A percentile compares a stretch with the other conserved stretches of the same genome.
Conservation (phyloP, 2,888 invertebrate genomes). For the Hypena proboscidalis region DNA sequence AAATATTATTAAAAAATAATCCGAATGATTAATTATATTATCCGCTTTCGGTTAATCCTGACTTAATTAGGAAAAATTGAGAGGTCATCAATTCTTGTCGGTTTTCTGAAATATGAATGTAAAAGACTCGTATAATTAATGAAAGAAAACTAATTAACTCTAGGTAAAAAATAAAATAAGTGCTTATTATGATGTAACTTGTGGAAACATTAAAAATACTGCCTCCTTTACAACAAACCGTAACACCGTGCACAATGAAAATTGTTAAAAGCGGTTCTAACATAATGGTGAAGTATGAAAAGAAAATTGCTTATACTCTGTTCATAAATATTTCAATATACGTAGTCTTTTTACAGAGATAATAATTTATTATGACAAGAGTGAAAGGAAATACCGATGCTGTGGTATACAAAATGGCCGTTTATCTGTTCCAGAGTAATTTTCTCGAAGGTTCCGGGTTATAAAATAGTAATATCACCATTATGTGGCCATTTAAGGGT, state of each 20-base stretch:
- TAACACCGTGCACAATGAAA: too few relatives aligned
- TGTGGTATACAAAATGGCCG: conserved; percentile 27
- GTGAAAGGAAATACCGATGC: conserved; percentile 13
- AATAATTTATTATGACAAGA: conserved; percentile 27
- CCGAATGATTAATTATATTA: too few relatives aligned
- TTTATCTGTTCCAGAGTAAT: conserved; percentile 36
- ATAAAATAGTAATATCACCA: conserved; percentile 48
- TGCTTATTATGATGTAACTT: not conserved
- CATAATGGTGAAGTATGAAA: not conserved
- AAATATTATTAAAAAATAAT: too few relatives aligned
- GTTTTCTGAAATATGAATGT: not conserved
- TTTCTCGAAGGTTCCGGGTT: conserved; percentile 40
- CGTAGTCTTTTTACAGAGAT: not conserved
- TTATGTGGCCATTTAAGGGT: conserved; percentile 43
- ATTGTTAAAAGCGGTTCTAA: not conserved
- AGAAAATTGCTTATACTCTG: not conserved
- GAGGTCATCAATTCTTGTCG: not conserved
- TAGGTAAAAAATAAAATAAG: not conserved
- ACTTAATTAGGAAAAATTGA: conserved; percentile 3
- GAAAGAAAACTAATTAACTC: not conserved
- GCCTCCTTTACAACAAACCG: too few relatives aligned
- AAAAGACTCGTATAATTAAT: not conserved
- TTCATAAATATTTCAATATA: conserved; percentile 13
- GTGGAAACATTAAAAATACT: too few relatives aligned
- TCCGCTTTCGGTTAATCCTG: too few relatives aligned